Evolutionary conservation across 2,113 vertebrate genomes (phyloP), one percentile per base, ranked within the genome.

Genomic region (Oriolus oriolus): DNA sequence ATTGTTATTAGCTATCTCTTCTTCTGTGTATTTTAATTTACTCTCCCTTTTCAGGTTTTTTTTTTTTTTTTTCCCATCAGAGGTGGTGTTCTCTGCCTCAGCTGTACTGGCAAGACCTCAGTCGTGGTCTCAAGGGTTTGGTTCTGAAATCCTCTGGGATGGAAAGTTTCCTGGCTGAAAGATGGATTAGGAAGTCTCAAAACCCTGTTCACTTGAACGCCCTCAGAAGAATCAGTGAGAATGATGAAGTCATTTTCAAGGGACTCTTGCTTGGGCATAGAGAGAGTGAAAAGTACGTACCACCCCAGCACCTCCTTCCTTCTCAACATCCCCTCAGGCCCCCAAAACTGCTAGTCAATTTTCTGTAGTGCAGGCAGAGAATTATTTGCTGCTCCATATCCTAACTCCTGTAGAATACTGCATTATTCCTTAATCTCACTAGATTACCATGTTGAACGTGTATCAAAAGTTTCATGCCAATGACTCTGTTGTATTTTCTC

Each of bases 71-170:
- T 31, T 5, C 23, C 31, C 5, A 12, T 69, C 47, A 31, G 27
- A 63, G 15, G 5, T 33, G 18, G 12, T 71, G 16, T 59, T 85
- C 68, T 93, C 47, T 83, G 63, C 45, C 24, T 49, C 33, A 80
- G 53, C 16, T 56, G 7, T 52, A 68, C 11, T 54, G 47, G 18
- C 9, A 81, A 74, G 56, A 39, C 2, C 16, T 39, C 21, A 47
- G 19, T 20, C 0, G 0, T n/a, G 54, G 13, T 61, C 21, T 73
- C 28, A 49, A 26, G 22, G 28, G 21, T 66, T 63, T 66, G 33
- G 6, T 15, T 89, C n/a, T 42, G 22, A 84, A 84, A 70, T 63
- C 16, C 30, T 54, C 44, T 35, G 53, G 31, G 49, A 52, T 9
- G 13, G 41, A 41, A 90, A 11, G 2, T 2, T 15, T 89, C 23